Evolutionary conservation across 2,888 invertebrate genomes (phyloP).

Genomic region (Diplazon laetatorius): DNA sequence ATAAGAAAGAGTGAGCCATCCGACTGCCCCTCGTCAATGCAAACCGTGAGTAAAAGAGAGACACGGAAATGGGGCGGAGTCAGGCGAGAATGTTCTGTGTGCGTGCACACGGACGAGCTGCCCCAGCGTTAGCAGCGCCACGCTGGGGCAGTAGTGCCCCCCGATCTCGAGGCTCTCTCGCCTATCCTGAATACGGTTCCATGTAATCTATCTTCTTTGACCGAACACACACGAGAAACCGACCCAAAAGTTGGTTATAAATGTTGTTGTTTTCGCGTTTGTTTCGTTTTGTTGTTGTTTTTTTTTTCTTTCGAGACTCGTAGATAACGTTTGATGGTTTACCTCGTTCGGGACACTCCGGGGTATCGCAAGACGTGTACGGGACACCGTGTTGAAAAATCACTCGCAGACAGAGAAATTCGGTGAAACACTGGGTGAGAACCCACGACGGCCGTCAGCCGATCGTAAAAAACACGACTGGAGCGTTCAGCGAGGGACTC

Average conservation of each 20-base stretch:
- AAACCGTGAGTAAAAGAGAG: too few species aligned
- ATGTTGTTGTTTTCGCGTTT: constrained; percentile 4
- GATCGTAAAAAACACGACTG: constrained; percentile 73
- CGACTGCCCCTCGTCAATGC: too few species aligned
- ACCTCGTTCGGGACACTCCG: constrained; percentile 52
- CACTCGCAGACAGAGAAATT: constrained; percentile 49
- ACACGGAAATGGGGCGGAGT: too few species aligned
- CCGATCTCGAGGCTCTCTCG: too few species aligned
- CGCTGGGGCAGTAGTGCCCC: too few species aligned
- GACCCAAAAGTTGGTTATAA: constrained; percentile 30
- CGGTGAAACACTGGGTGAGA: constrained; percentile 60
- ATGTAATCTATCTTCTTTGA: too few species aligned
- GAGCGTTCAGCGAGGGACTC: constrained; percentile 60
- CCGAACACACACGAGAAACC: constrained; percentile 28
- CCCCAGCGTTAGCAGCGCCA: too few species aligned
- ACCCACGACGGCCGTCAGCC: constrained; percentile 68
- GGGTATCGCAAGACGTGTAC: constrained; percentile 39
- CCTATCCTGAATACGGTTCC: too few species aligned
- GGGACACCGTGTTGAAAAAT: constrained; percentile 41
- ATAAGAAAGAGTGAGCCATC: too few species aligned
- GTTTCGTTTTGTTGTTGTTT: too few species aligned
- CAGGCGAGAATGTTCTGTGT: too few species aligned
- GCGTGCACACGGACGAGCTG: too few species aligned
- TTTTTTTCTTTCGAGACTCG: not conserved
- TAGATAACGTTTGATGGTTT: constrained; percentile 33